Evolutionary conservation across 2,888 invertebrate genomes (phyloP).

Genomic region (Caenorhabditis sp.): DNA sequence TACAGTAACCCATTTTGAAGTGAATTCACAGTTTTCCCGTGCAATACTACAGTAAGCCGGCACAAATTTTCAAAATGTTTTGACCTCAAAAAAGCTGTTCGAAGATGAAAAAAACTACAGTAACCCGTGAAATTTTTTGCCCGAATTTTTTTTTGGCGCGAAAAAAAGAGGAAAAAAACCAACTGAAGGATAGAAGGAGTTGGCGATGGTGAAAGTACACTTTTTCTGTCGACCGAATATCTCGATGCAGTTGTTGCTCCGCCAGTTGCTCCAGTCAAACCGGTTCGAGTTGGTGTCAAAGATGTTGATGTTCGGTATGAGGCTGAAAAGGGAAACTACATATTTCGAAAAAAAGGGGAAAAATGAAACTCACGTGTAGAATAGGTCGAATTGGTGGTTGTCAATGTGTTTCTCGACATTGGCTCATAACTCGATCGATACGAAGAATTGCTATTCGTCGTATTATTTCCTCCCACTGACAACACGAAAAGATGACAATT

Average conservation of each 20-base stretch:
- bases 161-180: background rate
- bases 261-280: slow-evolving; percentile 9
- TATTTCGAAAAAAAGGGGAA: background rate
- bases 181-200: slow-evolving; percentile 40
- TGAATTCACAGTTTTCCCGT: no score
- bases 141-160: no score
- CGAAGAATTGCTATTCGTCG: slow-evolving; percentile 6
- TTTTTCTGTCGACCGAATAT: slow-evolving; percentile 41
- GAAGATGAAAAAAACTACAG: no score
- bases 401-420: background rate
- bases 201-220: slow-evolving; percentile 44
- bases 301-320: slow-evolving; percentile 44
- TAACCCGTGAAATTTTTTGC: no score
- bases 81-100: no score
- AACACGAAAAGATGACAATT: slow-evolving; percentile 11
- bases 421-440: slow-evolving; percentile 33
- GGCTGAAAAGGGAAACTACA: slow-evolving; percentile 16
- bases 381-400: background rate
- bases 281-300: slow-evolving; percentile 39
- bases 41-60: no score
- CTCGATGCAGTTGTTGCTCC: slow-evolving; percentile 22
- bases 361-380: slow-evolving; percentile 2
- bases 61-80: no score
- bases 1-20: no score
- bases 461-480: background rate